Conservation (phyloP, 2,113 vertebrate genomes). For the Australoheros scitulus region DNA sequence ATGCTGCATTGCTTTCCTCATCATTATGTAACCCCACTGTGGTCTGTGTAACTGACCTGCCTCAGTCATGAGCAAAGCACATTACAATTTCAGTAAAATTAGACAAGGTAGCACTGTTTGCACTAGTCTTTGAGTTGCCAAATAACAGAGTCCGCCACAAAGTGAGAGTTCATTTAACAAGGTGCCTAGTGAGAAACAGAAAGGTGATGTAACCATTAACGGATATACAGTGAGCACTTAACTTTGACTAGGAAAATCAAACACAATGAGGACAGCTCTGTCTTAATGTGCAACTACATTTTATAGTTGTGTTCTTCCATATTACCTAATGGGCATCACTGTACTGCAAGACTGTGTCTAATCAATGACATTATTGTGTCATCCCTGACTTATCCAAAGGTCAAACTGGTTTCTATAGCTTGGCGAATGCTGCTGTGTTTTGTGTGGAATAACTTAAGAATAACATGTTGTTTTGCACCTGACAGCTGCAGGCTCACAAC, state of each 20-base stretch:
- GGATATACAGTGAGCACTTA: background rate
- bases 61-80: background rate
- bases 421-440: conserved; percentile 51
- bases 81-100: background rate
- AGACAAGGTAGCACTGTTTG: conserved; percentile 5
- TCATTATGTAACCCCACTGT: background rate
- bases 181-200: background rate
- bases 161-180: background rate
- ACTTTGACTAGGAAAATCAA: background rate
- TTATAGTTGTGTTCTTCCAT: background rate
- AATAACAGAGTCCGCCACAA: background rate
- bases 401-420: conserved; percentile 28
- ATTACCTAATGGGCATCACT: background rate
- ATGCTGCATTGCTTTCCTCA: background rate
- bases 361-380: conserved; percentile 16
- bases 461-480: conserved; percentile 26
- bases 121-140: background rate
- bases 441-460: conserved; percentile 30
- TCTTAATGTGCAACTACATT: background rate
- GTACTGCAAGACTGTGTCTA: background rate
- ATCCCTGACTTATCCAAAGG: conserved; percentile 5
- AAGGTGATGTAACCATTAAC: background rate
- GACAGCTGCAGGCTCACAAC: conserved; percentile 16
- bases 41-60: background rate
- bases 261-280: background rate